Base-by-base conservation (phyloP, 2,888 invertebrate genomes). In the Nemapogon koenigi region DNA sequence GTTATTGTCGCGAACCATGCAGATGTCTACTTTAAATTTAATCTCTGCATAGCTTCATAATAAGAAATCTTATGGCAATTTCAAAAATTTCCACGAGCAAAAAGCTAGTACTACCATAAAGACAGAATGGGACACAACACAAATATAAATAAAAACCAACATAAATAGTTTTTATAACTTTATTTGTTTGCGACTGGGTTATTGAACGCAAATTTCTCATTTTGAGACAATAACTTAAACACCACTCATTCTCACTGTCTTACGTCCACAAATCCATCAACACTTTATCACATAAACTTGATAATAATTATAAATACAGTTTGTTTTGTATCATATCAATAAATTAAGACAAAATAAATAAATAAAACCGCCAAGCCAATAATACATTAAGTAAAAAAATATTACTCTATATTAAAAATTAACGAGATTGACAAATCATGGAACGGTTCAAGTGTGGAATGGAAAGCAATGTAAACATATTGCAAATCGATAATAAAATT, bases 241-340 rank as follows among this genome's bases (percentile, higher is more conserved):
- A 31, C 31, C 8, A 13, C 16, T 16, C 19, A 19, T 17, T 3
- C 33, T 19, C 33, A 19, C 33, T 16, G 14, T 33, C 33, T 19
- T 19, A 7, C 19, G 13, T 33, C 19, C 19, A 10, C 10, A 22
- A 10, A 6, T 10, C 10, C 10, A 7, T 7, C 10, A 7, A 22
- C 10, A 22, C 6, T 22, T 7, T 71, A 73, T 73, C 71, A 72
- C 72, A 71, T 63, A 59, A 59, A 59, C 54, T 61, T 62, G 59
- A 66, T 54, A 62, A 59, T 58, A 14, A 32, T 39, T 53, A 67
- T 56, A 63, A 59, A 59, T 59, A 59, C 22, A 22, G 10, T 22
- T 22, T 22, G 10, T 22, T 22, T 7, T 22, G 10, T 22, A 7
- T 6, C 22, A 22, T 10, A 22, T 22, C 10, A 22, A 22, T 22